Evolutionary conservation across 2,113 vertebrate genomes (phyloP).

Genomic region (Sula dactylatra): DNA sequence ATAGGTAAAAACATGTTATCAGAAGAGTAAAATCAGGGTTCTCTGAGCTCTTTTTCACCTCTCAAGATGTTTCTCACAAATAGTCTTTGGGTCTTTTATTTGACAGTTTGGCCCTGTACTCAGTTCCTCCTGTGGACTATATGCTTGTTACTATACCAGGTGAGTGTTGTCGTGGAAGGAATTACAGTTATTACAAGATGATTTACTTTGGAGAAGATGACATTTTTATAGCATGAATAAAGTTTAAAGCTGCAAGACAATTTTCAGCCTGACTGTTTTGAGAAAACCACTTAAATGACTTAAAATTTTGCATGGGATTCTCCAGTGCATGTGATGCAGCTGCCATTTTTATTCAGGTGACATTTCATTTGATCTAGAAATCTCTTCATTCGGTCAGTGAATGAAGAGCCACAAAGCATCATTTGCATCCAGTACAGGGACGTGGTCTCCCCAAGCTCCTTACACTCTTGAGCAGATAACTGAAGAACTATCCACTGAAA

Average conservation of each 20-base stretch:
- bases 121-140: background rate
- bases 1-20: background rate
- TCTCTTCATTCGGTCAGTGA: background rate
- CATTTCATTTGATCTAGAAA: background rate
- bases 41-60: background rate
- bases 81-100: background rate
- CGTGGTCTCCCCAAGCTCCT: background rate
- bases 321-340: background rate
- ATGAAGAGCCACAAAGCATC: background rate
- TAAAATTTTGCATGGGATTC: background rate
- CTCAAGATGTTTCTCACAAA: background rate
- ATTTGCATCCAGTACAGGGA: background rate
- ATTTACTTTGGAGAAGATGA: background rate
- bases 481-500: background rate
- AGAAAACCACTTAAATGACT: background rate
- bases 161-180: background rate
- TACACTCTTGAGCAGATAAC: accelerated
- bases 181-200: background rate
- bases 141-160: background rate
- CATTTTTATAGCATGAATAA: background rate
- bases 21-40: background rate
- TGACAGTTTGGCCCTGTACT: background rate
- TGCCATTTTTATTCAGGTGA: background rate
- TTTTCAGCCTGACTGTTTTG: background rate
- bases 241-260: background rate